A percentile compares a stretch with the other conserved stretches of the same genome.
Evolutionary conservation across 1,140 invertebrate genomes (phyloP).

Genomic region (Drosophila fuyamai): DNA sequence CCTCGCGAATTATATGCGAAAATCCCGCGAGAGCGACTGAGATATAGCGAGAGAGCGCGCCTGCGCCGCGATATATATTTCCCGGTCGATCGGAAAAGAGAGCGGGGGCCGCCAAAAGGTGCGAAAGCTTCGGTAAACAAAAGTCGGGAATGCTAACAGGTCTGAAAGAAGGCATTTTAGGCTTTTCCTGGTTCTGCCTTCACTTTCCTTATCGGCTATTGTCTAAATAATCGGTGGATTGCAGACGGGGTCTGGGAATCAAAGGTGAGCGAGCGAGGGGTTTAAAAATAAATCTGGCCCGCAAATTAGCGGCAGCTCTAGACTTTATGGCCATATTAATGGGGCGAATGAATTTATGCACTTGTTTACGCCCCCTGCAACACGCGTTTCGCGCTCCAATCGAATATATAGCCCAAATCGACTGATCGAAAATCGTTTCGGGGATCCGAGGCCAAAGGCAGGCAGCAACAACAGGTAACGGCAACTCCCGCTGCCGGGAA

Average conservation of each 20-base stretch:
- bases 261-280: conserved; percentile 12
- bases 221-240: conserved; percentile 4
- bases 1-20: conserved; percentile 80
- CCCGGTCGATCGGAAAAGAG: conserved; percentile 22
- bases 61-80: conserved; percentile 25
- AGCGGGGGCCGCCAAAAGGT: conserved; percentile 35
- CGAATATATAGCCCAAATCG: conserved; percentile 3
- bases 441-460: conserved; percentile 29
- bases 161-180: conserved; percentile 11
- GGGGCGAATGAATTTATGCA: conserved; percentile 65
- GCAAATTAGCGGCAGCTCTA: conserved; percentile 48
- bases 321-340: conserved; percentile 61
- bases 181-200: neutral
- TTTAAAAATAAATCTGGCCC: conserved; percentile 69
- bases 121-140: conserved; percentile 54
- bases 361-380: conserved; percentile 57
- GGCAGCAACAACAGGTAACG: conserved; percentile 8
- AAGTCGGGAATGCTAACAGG: conserved; percentile 14
- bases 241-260: neutral
- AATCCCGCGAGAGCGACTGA: conserved; percentile 42
- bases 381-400: conserved; percentile 25
- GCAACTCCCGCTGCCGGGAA: conserved; percentile 11
- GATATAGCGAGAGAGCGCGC: conserved; percentile 25
- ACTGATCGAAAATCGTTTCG: conserved; percentile 20
- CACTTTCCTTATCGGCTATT: conserved; percentile 22